phyloP scores from a whole-genome alignment of 2,797 vertebrate genomes.

The Sebastes diaconus region DNA sequence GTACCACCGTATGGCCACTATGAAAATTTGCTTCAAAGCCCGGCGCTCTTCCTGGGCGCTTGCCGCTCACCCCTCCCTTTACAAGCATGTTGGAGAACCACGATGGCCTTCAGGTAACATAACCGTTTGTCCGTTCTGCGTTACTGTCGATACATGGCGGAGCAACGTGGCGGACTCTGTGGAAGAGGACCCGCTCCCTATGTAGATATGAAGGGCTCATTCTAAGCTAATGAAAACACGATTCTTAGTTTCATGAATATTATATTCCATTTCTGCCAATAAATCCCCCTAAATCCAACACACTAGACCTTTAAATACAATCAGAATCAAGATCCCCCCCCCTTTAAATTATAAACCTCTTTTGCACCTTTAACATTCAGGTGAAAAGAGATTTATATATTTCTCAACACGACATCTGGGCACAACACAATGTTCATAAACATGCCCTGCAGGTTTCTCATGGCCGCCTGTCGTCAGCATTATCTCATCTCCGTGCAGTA shows the following conservation, averaged over 20 bases:
- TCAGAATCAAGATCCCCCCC: not conserved
- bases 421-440: not conserved
- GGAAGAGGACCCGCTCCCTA: too few species aligned
- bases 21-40: too few species aligned
- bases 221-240: not conserved
- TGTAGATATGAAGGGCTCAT: not conserved
- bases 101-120: too few species aligned
- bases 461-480: not conserved
- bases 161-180: too few species aligned
- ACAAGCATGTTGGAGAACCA: too few species aligned
- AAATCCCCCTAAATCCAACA: not conserved
- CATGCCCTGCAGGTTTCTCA: not conserved
- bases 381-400: not conserved
- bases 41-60: too few species aligned
- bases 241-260: not conserved
- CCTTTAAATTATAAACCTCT: not conserved
- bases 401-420: not conserved
- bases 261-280: not conserved
- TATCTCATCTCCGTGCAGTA: not conserved
- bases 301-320: not conserved
- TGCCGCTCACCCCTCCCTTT: too few species aligned
- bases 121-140: too few species aligned
- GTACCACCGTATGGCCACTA: accelerated
- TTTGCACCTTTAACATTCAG: constrained; percentile 8
- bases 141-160: too few species aligned